These are phyloP conservation scores for Eupeodes latifasciatus DNA, from an alignment of 2,888 invertebrate genomes.

Conservation along the genomic window DNA sequence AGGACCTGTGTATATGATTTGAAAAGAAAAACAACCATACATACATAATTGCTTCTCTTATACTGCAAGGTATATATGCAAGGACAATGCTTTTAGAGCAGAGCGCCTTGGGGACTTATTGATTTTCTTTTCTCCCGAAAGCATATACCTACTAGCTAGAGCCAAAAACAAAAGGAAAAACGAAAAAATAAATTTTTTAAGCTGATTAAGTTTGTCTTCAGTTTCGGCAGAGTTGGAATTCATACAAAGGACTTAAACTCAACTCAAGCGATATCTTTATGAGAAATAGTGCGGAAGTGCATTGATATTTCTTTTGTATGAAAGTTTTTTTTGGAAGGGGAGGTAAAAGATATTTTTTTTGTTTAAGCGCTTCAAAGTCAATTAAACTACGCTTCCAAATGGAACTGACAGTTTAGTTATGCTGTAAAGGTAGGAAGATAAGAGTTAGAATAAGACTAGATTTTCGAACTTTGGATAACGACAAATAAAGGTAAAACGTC, in stretches of 20 bases:
- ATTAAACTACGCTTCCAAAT: constrained; percentile 39
- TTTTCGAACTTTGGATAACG: too few relatives aligned
- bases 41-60: constrained; percentile 45
- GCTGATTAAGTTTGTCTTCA: constrained; percentile 62
- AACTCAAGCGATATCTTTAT: background rate
- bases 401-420: constrained; percentile 38
- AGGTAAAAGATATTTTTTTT: constrained; percentile 13
- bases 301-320: constrained; percentile 48
- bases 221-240: constrained; percentile 9
- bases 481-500: too few relatives aligned
- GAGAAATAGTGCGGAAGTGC: constrained; percentile 25
- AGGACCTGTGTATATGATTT: constrained; percentile 64
- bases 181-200: constrained; percentile 36
- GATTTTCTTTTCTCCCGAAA: constrained; percentile 63
- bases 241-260: constrained; percentile 1
- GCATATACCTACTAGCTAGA: background rate
- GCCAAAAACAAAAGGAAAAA: constrained; percentile 23
- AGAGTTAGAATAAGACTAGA: too few relatives aligned
- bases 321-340: too few relatives aligned
- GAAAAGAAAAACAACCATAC: constrained; percentile 53
- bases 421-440: background rate
- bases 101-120: constrained; percentile 50
- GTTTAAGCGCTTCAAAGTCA: constrained; percentile 22
- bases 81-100: constrained; percentile 43
- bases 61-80: background rate